Evolutionary conservation across 2,888 invertebrate genomes (phyloP), one percentile per base, ranked within the genome.

Genomic region (Stegophylla sp.): DNA sequence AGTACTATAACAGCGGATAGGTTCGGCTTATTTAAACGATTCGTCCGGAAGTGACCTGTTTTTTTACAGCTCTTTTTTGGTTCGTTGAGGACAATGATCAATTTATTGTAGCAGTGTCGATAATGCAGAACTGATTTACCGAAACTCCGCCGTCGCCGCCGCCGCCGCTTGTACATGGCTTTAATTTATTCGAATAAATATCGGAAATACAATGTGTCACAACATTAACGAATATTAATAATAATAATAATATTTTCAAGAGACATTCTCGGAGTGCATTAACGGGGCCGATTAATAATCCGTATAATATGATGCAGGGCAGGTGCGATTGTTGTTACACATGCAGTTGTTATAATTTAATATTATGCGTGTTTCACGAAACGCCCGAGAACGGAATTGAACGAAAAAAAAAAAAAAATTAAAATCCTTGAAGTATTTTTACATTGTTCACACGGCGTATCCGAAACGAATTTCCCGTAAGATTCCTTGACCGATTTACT

Each of bases 401-500:
- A n/a, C n/a, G n/a, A n/a, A n/a, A n/a, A n/a, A n/a, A n/a, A n/a
- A n/a, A n/a, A 61, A 34, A 51, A 61, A 26, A n/a, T 3, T 20
- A 53, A 26, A 45, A 59, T 71, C 79, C 79, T 79, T 79, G 79
- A 61, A 34, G n/a, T 51, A 61, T 79, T n/a, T n/a, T n/a, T n/a
- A n/a, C n/a, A n/a, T n/a, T n/a, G n/a, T n/a, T 79, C 69, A 63
- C 45, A 41, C 23, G 71, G 79, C 79, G 79, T 79, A n/a, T 79
- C 79, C 23, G 71, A 71, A 71, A 23, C 69, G 71, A 79, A 79
- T 79, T 79, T 71, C 41, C 71, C 71, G 23, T 61, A 34, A 56
- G 26, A 61, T 71, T 79, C 79, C 79, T 79, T 79, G 79, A 79
- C 79, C 79, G 79, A 79, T 71, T 79, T 34, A 56, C 51, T 61